Evolutionary conservation across 2,797 vertebrate species (phyloP).

Genomic region (Oophaga sylvatica): DNA sequence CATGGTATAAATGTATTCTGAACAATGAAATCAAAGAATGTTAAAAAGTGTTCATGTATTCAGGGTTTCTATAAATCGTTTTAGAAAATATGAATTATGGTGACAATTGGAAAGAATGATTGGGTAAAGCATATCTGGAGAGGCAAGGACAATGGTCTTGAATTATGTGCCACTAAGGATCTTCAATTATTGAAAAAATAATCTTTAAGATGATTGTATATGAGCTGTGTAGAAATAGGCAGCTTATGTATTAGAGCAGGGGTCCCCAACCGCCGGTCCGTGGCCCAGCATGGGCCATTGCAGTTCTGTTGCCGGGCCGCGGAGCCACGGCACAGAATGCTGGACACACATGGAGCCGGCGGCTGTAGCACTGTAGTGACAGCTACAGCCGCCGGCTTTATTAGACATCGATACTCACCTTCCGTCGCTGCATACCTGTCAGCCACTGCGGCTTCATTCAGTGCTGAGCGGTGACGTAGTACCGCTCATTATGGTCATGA

Average conservation of each 20-base stretch:
- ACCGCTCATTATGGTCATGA: no score
- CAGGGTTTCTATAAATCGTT: not conserved
- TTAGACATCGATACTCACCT: no score
- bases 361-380: no score
- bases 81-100: not conserved
- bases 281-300: no score
- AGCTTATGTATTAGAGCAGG: not conserved
- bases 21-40: not conserved
- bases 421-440: no score
- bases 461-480: no score
- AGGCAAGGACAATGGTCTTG: slow-evolving; percentile 12
- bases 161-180: not conserved
- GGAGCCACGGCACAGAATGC: no score
- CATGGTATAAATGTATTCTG: slow-evolving; percentile 10
- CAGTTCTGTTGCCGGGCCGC: no score
- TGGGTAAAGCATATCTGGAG: slow-evolving; percentile 2
- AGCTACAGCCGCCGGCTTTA: no score
- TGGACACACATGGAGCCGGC: no score
- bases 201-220: not conserved
- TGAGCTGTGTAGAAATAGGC: not conserved
- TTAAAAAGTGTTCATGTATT: not conserved
- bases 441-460: no score
- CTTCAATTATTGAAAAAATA: slow-evolving; percentile 12
- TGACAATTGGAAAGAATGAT: slow-evolving; percentile 8
- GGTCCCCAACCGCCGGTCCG: no score